Conservation (phyloP, 2,113 vertebrate species). For the Vimba vimba region DNA sequence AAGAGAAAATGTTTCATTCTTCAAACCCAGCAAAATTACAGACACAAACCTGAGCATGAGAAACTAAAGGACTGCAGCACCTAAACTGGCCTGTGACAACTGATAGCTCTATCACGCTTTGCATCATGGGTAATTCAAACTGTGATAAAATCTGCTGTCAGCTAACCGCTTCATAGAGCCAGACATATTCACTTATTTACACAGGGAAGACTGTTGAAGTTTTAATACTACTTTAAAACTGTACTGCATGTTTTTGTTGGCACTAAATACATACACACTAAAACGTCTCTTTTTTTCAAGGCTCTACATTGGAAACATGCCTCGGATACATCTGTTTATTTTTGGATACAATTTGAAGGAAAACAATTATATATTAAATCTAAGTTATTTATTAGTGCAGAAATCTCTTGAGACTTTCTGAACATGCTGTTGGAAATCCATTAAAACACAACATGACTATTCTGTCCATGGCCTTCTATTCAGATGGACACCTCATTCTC, state of each 20-base stretch:
- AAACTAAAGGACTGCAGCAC: slow-evolving; percentile 20
- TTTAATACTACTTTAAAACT: slow-evolving; percentile 21
- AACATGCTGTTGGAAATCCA: slow-evolving; percentile 27
- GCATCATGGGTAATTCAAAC: slow-evolving; percentile 40
- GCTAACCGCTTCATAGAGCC: neutral
- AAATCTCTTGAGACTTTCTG: slow-evolving; percentile 36
- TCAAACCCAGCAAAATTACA: neutral
- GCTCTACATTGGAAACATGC: slow-evolving; percentile 64
- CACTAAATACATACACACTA: slow-evolving; percentile 5
- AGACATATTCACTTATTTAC: slow-evolving; percentile 40
- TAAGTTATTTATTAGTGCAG: slow-evolving; percentile 40
- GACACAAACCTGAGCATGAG: neutral
- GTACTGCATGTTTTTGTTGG: slow-evolving; percentile 23
- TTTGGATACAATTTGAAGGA: slow-evolving; percentile 37
- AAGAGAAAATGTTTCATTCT: neutral
- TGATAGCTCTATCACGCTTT: slow-evolving; percentile 32
- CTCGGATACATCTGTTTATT: slow-evolving; percentile 58
- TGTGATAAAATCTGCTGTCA: slow-evolving; percentile 38
- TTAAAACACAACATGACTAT: slow-evolving; percentile 7
- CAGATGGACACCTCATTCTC: slow-evolving; percentile 41
- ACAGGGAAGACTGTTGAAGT: neutral
- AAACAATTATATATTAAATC: slow-evolving; percentile 39
- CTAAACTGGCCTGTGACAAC: slow-evolving; percentile 28
- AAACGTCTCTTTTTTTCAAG: neutral
- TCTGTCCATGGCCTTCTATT: slow-evolving; percentile 41